Evolutionary conservation across 2,888 invertebrate species (phyloP), one percentile per base, ranked within the genome.

Genomic region (Ormyrus nitidulus): DNA sequence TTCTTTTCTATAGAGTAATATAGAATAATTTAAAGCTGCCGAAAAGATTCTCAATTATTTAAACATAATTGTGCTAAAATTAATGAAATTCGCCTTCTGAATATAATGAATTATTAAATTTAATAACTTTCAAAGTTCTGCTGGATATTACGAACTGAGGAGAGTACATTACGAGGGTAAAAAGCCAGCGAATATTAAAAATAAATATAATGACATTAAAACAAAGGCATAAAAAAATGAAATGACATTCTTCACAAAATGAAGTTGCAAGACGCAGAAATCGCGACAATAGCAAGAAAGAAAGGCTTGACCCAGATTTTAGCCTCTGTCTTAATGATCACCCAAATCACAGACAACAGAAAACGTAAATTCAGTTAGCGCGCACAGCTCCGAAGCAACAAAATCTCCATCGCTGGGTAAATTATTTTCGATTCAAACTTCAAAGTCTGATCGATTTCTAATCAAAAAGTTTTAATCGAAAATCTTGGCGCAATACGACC

Each of bases 391-490:
- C 9, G 34, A n/a, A 72, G 3, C 73, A 62, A 74, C 48, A 51
- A 61, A 80, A 61, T 75, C 54, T 76, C 51, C 7, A 77, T 49
- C 56, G 66, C 59, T 53, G 66, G n/a, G 54, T 56, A 53, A 59
- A 11, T 62, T 78, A 78, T 62, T 74, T 78, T 71, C 74, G 48
- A 48, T 51, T 44, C 44, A 75, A 51, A 71, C 53, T 73, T 79
- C 65, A 69, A 72, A 65, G 61, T 58, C 74, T 73, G 62, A 77
- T 79, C 61, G 61, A 81, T 79, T 79, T 71, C 81, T 79, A 70
- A 79, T 79, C 70, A 74, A 9, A 53, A 77, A 81, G 81, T 79
- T 81, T 81, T 74, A 81, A 81, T 81, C 66, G 81, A 81, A 72
- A 77, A 77, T 66, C 51, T 56, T 19, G 49, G 11, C 56, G 44